Evolutionary conservation across 2,888 invertebrate genomes (phyloP), one percentile per base, ranked within the genome.

Genomic region (Drosophila mimica): DNA sequence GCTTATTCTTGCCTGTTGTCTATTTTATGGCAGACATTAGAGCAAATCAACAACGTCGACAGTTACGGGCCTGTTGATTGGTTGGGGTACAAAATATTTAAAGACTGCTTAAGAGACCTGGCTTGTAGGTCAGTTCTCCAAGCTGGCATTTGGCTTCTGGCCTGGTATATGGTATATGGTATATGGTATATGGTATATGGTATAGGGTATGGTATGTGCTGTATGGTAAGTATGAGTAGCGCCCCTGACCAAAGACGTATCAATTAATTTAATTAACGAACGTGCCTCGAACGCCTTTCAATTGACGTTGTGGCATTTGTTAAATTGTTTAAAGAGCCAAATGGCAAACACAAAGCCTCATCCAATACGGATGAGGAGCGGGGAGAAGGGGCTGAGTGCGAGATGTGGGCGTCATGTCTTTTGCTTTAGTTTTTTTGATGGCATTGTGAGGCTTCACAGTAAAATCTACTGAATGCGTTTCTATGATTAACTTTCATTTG

Each of bases 401-500:
- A 54, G 59, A 49, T 67, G 78, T 77, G 77, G 81, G 73, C 76
- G 76, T 40, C 67, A 64, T 68, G 65, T 68, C 68, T 82, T 79
- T 66, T 60, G 67, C 72, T 69, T 76, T 80, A 68, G 65, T 79
- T 81, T 79, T 79, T 79, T 81, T 80, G 76, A 82, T 76, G 60
- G 70, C 65, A 53, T 74, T 82, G 81, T 70, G 68, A 49, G 81
- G 83, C 83, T 83, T 81, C 83, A 30, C 62, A 70, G 83, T 58
- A 74, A 80, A 76, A 81, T 83, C 77, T 68, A 83, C 74, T 81
- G 81, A 83, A 83, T 81, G 81, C 78, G 78, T 77, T 81, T 81
- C 81, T 70, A 83, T 81, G 81, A 81, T 81, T 81, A 81, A 83
- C 82, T 82, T 84, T 79, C 71, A 81, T 82, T 84, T 84, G 84